Conservation (phyloP, 2,888 invertebrate genomes). For the Pyralis farinalis region DNA sequence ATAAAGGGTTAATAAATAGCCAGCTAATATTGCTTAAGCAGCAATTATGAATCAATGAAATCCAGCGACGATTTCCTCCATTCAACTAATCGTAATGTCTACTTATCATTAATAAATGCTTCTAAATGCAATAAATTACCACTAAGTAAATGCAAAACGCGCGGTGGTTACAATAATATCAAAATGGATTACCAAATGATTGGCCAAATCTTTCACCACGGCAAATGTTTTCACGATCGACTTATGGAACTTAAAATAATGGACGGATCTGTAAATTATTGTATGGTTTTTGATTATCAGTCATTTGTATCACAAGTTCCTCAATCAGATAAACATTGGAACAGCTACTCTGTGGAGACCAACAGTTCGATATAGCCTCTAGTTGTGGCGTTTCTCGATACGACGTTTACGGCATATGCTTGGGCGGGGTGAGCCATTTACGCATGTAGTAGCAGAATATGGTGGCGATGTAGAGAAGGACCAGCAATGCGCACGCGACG, state of each 20-base stretch:
- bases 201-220: slow-evolving; percentile 41
- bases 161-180: slow-evolving; percentile 68
- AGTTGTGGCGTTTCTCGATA: slow-evolving; percentile 19
- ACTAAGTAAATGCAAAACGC: slow-evolving; percentile 64
- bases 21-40: slow-evolving; percentile 5
- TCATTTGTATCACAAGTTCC: slow-evolving; percentile 71
- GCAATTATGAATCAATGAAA: slow-evolving; percentile 13
- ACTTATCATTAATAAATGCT: slow-evolving; percentile 55
- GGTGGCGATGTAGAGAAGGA: slow-evolving; percentile 94
- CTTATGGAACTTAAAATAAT: slow-evolving; percentile 31
- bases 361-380: slow-evolving; percentile 19
- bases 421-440: slow-evolving; percentile 93
- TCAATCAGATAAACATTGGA: slow-evolving; percentile 33
- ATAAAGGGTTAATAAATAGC: slow-evolving; percentile 24
- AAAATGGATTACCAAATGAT: slow-evolving; percentile 35
- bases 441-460: slow-evolving; percentile 96
- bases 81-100: slow-evolving; percentile 13
- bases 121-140: slow-evolving; percentile 70
- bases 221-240: slow-evolving; percentile 20
- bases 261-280: slow-evolving; percentile 40
- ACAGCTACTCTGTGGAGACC: slow-evolving; percentile 22
- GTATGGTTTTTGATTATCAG: slow-evolving; percentile 49
- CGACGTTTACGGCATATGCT: slow-evolving; percentile 82
- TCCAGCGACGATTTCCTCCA: slow-evolving; percentile 16
- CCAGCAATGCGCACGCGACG: slow-evolving; percentile 93